phyloP scores from a whole-genome alignment of 2,797 vertebrate species.

The Miichthys miiuy region DNA sequence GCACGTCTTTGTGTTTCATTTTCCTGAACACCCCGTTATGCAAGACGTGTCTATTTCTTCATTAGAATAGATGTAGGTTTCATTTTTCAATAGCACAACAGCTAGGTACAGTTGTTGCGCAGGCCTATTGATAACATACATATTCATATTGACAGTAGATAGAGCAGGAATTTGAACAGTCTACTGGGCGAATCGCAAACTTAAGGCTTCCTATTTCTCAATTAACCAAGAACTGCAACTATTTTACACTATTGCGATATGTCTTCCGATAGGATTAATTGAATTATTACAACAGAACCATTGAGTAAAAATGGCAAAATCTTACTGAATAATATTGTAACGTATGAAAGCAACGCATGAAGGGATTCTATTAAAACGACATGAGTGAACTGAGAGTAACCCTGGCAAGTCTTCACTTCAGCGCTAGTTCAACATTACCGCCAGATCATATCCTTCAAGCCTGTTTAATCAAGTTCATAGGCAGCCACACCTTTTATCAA shows the following conservation, averaged over 20 bases:
- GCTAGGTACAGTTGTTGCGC: constrained; percentile 23
- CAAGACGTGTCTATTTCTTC: constrained; percentile 57
- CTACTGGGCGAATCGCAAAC: neutral
- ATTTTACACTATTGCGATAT: neutral
- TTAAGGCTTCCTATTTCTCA: neutral
- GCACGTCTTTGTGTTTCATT: constrained; percentile 35
- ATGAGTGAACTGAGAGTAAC: neutral
- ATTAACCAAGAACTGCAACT: neutral
- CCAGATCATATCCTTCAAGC: neutral
- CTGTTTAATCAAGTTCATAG: neutral
- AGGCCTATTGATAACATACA: constrained; percentile 55
- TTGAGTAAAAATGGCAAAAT: neutral
- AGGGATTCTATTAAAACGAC: neutral
- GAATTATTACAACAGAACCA: neutral
- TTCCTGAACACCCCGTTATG: constrained; percentile 45
- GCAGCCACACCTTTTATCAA: neutral
- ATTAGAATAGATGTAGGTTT: constrained; percentile 7
- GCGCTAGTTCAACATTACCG: neutral
- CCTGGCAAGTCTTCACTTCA: neutral
- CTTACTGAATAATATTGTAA: neutral
- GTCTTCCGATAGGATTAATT: neutral
- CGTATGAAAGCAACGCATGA: neutral
- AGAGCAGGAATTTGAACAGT: constrained; percentile 35
- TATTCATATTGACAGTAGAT: constrained; percentile 53
- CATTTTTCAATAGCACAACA: constrained; percentile 32